Base-by-base conservation (phyloP, 1,140 invertebrate species). In the Penaeus chinensis region DNA sequence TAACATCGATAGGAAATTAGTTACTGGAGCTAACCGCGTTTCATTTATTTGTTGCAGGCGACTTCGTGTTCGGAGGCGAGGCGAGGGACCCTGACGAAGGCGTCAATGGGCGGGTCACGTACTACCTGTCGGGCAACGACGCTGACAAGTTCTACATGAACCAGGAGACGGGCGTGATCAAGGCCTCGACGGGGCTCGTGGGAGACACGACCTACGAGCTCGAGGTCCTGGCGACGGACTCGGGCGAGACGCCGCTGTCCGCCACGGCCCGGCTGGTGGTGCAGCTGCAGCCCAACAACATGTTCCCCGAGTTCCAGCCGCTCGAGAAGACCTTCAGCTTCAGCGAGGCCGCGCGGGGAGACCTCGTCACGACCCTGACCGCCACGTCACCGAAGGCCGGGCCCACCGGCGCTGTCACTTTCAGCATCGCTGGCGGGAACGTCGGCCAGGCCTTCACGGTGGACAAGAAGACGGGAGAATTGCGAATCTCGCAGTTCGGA, bases 381-480 rank as follows among this genome's bases (percentile, higher is more conserved):
- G 93, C 93, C 1, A 89, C 90, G 0, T 92, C 92, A 0, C 95
- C 96, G 0, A 97, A 97, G 91, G 94, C 94, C 81, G 95, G 95
- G 2, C 92, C 94, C 8, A 92, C 93, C 18, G 95, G 95, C 32
- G 89, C 71, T 32, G 93, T 97, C 27, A 93, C 94, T 74, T 99
- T 96, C 91, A 95, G 95, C 24, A 96, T 99, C 90, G 97, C 96
- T 24, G 98, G 97, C 16, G 98, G 98, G 8, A 98, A 99, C 92
- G 94, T 97, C 19, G 96, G 96, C 0, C 95, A 97, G 88, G 96
- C 96, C 8, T 94, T 99, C 65, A 94, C 93, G 91, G 95, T 99
- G 78, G 96, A 98, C 92, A 91, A 94, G 19, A 94, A 94, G 60
- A 96, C 94, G 61, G 97, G 98, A 24, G 95, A 96, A 92, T 94